A percentile compares a stretch with the other conserved stretches of the same genome.
phyloP scores from a whole-genome alignment of 2,797 vertebrate genomes.

The Spinus pinus region DNA sequence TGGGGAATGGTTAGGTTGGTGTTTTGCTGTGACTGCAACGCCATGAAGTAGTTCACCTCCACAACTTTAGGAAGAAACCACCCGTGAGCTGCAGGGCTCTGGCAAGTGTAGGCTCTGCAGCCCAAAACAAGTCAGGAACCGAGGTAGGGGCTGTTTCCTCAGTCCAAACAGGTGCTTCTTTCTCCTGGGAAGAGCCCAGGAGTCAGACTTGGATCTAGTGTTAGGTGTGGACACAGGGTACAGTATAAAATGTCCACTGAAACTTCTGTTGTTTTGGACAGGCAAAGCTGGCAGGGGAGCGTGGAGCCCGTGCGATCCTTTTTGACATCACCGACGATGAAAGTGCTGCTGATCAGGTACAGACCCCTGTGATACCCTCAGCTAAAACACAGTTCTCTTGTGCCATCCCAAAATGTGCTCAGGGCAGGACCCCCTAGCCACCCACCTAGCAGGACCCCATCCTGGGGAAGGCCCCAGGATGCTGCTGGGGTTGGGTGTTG shows the following conservation, averaged over 20 bases:
- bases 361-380: neutral
- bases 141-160: neutral
- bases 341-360: slow-evolving; percentile 88
- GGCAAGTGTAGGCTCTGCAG: neutral
- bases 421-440: neutral
- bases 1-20: neutral
- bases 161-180: neutral
- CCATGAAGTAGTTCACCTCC: neutral
- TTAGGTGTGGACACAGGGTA: neutral
- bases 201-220: neutral
- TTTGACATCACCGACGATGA: slow-evolving; percentile 93
- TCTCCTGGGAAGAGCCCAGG: neutral
- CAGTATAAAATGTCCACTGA: neutral
- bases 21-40: neutral
- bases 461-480: neutral
- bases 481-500: neutral
- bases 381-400: neutral
- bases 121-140: neutral
- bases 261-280: slow-evolving; percentile 67
- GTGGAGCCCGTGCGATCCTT: slow-evolving; percentile 93
- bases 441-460: no score
- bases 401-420: neutral
- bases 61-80: neutral
- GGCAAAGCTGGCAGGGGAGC: slow-evolving; percentile 91
- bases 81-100: rapidly evolving